Percentiles rank a stretch among this genome's conserved stretches.
phyloP scores from a whole-genome alignment of 2,888 invertebrate genomes.

The Globia sparganii region DNA sequence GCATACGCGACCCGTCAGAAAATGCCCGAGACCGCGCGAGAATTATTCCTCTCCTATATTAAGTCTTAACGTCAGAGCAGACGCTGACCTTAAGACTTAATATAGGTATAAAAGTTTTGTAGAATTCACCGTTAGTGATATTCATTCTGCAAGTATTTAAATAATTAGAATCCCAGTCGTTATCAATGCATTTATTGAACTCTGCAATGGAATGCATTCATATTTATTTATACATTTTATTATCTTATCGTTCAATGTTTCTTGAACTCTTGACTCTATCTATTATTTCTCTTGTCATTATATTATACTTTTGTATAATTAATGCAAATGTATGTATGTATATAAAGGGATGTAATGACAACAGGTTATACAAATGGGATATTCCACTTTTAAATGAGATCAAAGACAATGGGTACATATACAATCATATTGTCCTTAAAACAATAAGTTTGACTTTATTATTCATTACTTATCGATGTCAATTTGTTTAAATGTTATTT shows the following conservation, averaged over 20 bases:
- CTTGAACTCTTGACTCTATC: constrained; percentile 31
- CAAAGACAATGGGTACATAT: too few relatives aligned
- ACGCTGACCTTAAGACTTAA: too few relatives aligned
- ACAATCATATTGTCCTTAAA: too few relatives aligned
- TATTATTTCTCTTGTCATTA: too few relatives aligned
- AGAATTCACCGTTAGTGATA: background rate
- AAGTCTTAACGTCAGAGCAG: too few relatives aligned
- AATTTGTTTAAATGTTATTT: too few relatives aligned
- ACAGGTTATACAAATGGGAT: constrained; percentile 1
- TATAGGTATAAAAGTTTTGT: too few relatives aligned
- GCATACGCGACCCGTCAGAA: too few relatives aligned
- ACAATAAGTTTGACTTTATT: too few relatives aligned
- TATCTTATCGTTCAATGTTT: constrained; percentile 35
- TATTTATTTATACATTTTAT: constrained; percentile 8
- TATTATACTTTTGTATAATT: background rate
- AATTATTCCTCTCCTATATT: too few relatives aligned
- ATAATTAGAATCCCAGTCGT: background rate
- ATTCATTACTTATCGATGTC: too few relatives aligned
- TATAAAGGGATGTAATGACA: constrained; percentile 23
- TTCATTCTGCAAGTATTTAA: background rate
- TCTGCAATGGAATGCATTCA: constrained; percentile 11
- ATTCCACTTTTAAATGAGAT: constrained; percentile 8
- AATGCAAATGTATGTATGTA: constrained; percentile 15
- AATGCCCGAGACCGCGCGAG: too few relatives aligned
- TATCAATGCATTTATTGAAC: constrained; percentile 35